Conservation (phyloP, 2,113 vertebrate genomes). For the Origma solitaria region DNA sequence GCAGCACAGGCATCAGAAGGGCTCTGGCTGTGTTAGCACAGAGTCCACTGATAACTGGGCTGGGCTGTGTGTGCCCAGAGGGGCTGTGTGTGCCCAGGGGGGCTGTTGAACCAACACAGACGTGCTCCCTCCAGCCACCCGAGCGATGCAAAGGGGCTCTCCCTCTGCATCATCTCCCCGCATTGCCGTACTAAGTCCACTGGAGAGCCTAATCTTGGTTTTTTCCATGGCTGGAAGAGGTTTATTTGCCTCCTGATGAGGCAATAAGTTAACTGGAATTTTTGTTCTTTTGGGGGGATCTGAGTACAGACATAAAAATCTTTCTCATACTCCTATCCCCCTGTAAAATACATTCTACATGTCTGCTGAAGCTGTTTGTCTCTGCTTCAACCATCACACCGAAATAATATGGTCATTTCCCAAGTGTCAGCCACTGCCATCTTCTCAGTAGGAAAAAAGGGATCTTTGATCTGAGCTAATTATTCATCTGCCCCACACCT, state of each 20-base stretch:
- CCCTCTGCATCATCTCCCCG: no score
- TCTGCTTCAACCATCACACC: not conserved
- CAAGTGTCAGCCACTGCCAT: not conserved
- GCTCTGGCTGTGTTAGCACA: not conserved
- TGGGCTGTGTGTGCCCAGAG: not conserved
- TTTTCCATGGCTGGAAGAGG: not conserved
- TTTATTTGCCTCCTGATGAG: not conserved
- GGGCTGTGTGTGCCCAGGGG: not conserved
- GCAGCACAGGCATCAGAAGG: fast-evolving
- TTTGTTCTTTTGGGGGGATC: not conserved
- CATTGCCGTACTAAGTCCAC: not conserved
- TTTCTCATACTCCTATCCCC: not conserved
- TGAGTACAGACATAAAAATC: not conserved
- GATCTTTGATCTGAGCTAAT: conserved; percentile 38
- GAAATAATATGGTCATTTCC: not conserved
- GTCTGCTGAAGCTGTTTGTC: not conserved
- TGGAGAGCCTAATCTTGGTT: not conserved
- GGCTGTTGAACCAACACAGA: fast-evolving
- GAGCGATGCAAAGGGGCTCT: not conserved
- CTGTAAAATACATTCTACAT: not conserved
- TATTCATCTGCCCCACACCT: conserved; percentile 53
- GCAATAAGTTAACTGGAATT: not conserved
- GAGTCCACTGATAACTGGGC: fast-evolving
- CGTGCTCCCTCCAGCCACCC: fast-evolving
- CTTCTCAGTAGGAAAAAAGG: conserved; percentile 29